Evolutionary conservation across 2,797 vertebrate species (phyloP).

Genomic region (Paguma larvata): DNA sequence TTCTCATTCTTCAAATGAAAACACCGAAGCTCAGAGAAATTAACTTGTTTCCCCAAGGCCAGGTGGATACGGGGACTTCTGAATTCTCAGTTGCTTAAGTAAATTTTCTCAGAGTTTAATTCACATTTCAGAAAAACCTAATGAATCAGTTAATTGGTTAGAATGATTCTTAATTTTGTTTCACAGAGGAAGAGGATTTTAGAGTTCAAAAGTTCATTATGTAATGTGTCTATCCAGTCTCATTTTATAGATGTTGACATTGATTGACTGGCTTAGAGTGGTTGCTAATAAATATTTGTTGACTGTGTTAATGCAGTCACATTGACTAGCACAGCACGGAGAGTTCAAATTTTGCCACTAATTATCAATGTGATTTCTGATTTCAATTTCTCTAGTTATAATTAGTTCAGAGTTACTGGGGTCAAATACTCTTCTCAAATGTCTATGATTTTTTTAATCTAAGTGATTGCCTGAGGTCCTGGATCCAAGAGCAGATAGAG

Average conservation of each 20-base stretch:
- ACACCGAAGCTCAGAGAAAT: not conserved
- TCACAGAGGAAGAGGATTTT: not conserved
- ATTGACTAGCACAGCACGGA: not conserved
- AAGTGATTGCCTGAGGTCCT: not conserved
- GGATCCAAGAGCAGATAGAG: not conserved
- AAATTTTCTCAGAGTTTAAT: not conserved
- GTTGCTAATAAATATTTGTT: slow-evolving; percentile 57
- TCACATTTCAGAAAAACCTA: not conserved
- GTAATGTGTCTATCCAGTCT: not conserved
- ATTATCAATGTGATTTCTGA: slow-evolving; percentile 67
- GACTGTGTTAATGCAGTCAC: slow-evolving; percentile 15
- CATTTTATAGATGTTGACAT: slow-evolving; percentile 48
- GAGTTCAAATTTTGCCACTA: slow-evolving; percentile 60
- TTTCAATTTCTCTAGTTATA: slow-evolving; percentile 65
- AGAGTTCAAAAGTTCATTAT: not conserved
- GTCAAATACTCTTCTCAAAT: slow-evolving; percentile 34
- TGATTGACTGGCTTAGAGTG: slow-evolving; percentile 31
- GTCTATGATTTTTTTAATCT: slow-evolving; percentile 16
- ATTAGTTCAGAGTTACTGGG: slow-evolving; percentile 45
- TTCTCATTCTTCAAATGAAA: not conserved
- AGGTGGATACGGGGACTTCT: not conserved
- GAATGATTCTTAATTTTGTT: slow-evolving; percentile 25
- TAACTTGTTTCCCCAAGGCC: not conserved
- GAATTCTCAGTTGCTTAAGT: not conserved
- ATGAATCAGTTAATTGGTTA: not conserved